phyloP scores from a whole-genome alignment of 2,888 invertebrate genomes.

The Orthonychiurus folsomi region DNA sequence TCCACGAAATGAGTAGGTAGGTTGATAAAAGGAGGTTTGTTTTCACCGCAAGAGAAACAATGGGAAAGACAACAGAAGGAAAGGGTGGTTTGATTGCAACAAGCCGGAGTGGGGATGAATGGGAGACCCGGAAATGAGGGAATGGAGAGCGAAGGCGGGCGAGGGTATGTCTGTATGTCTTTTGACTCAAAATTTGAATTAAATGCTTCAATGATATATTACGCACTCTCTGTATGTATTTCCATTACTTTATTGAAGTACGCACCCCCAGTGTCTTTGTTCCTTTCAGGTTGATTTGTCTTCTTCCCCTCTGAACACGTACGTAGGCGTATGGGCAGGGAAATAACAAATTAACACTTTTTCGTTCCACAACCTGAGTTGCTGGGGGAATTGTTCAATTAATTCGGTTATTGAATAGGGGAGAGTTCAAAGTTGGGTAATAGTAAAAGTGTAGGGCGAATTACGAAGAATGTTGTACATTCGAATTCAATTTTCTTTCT shows the following conservation, averaged over 20 bases:
- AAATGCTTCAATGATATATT: not conserved
- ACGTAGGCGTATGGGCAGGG: not conserved
- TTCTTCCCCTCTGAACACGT: not conserved
- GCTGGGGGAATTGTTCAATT: not conserved
- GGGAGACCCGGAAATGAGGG: not conserved
- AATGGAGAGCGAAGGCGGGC: not conserved
- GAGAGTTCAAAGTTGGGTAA: not conserved
- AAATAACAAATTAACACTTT: not conserved
- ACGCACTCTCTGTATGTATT: not conserved
- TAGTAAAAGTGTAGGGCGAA: not conserved
- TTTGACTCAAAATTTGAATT: slow-evolving; percentile 1
- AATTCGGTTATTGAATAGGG: not conserved
- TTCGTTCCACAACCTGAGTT: not conserved
- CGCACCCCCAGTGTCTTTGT: not conserved
- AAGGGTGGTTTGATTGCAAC: too few relatives aligned
- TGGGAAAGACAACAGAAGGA: not conserved
- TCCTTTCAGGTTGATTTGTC: not conserved
- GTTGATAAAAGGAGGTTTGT: not conserved
- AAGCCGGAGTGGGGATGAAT: not conserved
- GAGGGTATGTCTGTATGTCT: too few relatives aligned
- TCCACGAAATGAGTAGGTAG: not conserved
- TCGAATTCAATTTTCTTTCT: too few relatives aligned
- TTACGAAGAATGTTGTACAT: too few relatives aligned
- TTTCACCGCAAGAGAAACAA: not conserved
- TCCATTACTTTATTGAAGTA: not conserved